Base-by-base conservation (phyloP, 92 coral and sea anemone genomes). In the Chrysogorgia sp. region DNA sequence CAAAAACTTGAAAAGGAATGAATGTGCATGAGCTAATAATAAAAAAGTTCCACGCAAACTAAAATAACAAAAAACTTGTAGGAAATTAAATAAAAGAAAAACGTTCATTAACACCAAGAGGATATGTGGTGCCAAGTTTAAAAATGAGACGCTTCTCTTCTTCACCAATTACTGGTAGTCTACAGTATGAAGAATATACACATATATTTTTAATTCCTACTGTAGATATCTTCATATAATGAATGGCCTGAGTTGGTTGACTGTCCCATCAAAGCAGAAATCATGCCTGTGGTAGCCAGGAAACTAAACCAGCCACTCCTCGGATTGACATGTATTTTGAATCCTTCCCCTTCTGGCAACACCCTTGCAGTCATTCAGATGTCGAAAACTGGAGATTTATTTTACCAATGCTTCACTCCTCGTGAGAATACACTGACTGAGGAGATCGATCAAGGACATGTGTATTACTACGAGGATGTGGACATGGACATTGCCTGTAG, bases 141-240 rank as follows among this genome's bases (percentile, higher is more conserved):
- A n/a, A n/a, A n/a, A n/a, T n/a, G n/a, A n/a, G n/a, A n/a, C n/a
- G n/a, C n/a, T n/a, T n/a, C n/a, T n/a, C n/a, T n/a, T n/a, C n/a
- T n/a, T n/a, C n/a, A n/a, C n/a, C n/a, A n/a, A n/a, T n/a, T n/a
- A n/a, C n/a, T n/a, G n/a, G n/a, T n/a, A n/a, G n/a, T n/a, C n/a
- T n/a, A n/a, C n/a, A n/a, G n/a, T n/a, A n/a, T n/a, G n/a, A n/a
- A n/a, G n/a, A n/a, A n/a, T n/a, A n/a, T n/a, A n/a, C n/a, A n/a
- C n/a, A 10, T 19, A 28, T 68, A 33, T 35, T 5, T 64, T 61
- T 4, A 0, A 61, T 26, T 57, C n/a, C 57, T 1, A 13, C 55
- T 85, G 3, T 64, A 96, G 99, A 88, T 96, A 33, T 89, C 94
- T 24, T 68, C 97, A 28, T 96, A 92, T 67, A 86, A 86, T 75